A percentile compares a stretch with the other conserved stretches of the same genome.
These are phyloP conservation scores for Parotocinclus haroldoi DNA, from an alignment of 2,797 vertebrate species.

Conservation along the genomic window DNA sequence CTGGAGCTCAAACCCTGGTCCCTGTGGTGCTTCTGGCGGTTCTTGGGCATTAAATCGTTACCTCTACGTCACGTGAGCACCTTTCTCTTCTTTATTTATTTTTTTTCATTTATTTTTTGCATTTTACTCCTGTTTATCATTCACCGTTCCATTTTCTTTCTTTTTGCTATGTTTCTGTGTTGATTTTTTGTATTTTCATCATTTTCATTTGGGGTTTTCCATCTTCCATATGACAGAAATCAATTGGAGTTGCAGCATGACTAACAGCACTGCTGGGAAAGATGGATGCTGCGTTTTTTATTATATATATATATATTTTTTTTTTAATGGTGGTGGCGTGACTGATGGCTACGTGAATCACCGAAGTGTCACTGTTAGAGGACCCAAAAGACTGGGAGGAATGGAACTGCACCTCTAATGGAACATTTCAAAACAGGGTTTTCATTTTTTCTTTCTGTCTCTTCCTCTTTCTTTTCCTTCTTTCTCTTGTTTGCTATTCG, in stretches of 20 bases:
- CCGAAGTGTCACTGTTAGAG: constrained; percentile 59
- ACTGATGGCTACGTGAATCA: constrained; percentile 71
- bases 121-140: not conserved
- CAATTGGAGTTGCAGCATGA: constrained; percentile 47
- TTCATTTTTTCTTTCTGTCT: too few relatives aligned
- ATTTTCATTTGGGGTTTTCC: constrained; percentile 9
- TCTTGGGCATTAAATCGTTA: too few relatives aligned
- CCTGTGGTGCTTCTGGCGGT: too few relatives aligned
- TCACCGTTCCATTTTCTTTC: too few relatives aligned
- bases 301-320: constrained; percentile 40
- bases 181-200: too few relatives aligned
- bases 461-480: too few relatives aligned
- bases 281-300: constrained; percentile 53
- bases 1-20: too few relatives aligned
- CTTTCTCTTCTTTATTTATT: too few relatives aligned
- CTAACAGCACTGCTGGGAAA: constrained; percentile 55
- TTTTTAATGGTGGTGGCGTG: constrained; percentile 52
- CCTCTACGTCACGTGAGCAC: too few relatives aligned
- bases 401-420: too few relatives aligned
- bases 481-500: too few relatives aligned
- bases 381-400: constrained; percentile 39
- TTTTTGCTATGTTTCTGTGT: not conserved
- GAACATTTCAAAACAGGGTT: too few relatives aligned
- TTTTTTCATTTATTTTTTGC: not conserved
- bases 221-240: constrained; percentile 35